Evolutionary conservation across 2,113 vertebrate genomes (phyloP).

Genomic region (Tonatia bakeri): DNA sequence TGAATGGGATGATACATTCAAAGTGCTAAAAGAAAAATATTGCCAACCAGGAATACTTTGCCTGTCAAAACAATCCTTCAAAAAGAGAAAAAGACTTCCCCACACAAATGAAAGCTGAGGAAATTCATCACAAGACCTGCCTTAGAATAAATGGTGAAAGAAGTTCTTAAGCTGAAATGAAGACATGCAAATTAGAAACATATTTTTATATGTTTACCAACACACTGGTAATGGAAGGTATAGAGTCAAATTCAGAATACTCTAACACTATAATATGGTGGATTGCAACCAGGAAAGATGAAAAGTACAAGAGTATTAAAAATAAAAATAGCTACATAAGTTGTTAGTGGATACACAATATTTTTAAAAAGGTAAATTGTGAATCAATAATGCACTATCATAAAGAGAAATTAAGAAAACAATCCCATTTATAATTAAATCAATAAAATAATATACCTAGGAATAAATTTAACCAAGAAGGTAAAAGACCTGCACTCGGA

Average conservation of each 20-base stretch:
- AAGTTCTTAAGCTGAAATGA: background rate
- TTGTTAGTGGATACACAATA: background rate
- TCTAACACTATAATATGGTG: background rate
- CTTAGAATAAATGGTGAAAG: background rate
- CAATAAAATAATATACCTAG: too few species aligned
- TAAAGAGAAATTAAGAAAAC: too few species aligned
- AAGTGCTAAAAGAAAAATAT: background rate
- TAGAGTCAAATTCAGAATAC: too few species aligned
- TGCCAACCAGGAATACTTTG: background rate
- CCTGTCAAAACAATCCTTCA: background rate
- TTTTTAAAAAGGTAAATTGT: background rate
- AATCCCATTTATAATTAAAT: too few species aligned
- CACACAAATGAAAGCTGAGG: background rate
- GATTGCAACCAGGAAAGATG: background rate
- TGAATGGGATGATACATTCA: too few species aligned
- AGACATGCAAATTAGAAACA: background rate
- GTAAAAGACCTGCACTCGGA: background rate
- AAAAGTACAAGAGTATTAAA: background rate
- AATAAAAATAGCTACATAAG: background rate
- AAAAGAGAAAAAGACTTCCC: background rate
- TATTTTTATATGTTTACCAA: too few species aligned
- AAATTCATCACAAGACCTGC: background rate
- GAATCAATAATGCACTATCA: background rate
- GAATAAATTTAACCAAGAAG: background rate
- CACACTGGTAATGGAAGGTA: too few species aligned